Percentiles rank a stretch among this genome's conserved stretches.
Evolutionary conservation across 2,797 vertebrate species (phyloP).

Genomic region (Gallinago nigripennis): DNA sequence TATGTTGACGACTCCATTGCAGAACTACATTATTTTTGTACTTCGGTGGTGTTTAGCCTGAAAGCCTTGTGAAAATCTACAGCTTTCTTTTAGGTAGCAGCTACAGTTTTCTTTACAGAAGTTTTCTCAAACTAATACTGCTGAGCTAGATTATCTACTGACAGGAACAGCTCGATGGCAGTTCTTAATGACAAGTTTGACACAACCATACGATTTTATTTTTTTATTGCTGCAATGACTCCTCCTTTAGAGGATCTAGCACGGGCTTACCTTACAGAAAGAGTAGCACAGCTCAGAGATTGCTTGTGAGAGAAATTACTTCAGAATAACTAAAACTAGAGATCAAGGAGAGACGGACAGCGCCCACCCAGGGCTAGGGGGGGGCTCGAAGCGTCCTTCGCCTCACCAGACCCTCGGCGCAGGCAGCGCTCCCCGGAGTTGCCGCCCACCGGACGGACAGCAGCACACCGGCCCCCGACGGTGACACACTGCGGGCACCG

Average conservation of each 20-base stretch:
- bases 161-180: not conserved
- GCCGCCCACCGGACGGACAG: not conserved
- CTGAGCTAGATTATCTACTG: not conserved
- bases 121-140: not conserved
- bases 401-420: not conserved
- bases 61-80: not conserved
- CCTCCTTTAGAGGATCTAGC: rapidly evolving
- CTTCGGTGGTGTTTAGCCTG: rapidly evolving
- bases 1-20: too few relatives aligned
- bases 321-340: rapidly evolving
- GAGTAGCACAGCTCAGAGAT: too few relatives aligned
- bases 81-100: not conserved
- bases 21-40: not conserved
- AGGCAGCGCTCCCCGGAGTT: too few relatives aligned
- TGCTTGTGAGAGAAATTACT: not conserved
- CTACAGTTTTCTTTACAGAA: not conserved
- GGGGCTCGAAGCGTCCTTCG: rapidly evolving
- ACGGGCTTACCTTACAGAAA: rapidly evolving
- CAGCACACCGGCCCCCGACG: not conserved
- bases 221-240: too few relatives aligned
- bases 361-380: rapidly evolving
- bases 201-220: rapidly evolving
- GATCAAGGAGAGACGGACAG: rapidly evolving
- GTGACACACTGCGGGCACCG: not conserved
- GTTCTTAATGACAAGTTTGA: too few relatives aligned